Evolutionary conservation across 2,888 invertebrate genomes (phyloP).

Genomic region (Nematopogon swammerdamellus): DNA sequence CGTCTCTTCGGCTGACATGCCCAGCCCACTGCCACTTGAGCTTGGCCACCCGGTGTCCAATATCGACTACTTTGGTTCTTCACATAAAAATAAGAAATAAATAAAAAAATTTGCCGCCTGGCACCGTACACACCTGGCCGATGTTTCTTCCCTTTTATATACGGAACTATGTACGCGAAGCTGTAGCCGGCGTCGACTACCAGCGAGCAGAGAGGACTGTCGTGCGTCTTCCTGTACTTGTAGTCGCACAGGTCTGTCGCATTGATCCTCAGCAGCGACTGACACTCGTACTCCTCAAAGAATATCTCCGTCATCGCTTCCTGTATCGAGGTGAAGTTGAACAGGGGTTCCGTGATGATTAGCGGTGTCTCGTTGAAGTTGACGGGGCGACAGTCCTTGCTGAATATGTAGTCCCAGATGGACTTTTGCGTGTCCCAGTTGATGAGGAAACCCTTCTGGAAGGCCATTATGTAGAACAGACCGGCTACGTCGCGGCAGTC

Average conservation of each 20-base stretch:
- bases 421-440: constrained; percentile 97
- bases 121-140: constrained; percentile 13
- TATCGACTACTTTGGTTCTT: no score
- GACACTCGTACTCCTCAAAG: constrained; percentile 96
- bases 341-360: constrained; percentile 90
- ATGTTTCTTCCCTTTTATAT: constrained; percentile 64
- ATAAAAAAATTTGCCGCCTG: no score
- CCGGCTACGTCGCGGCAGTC: constrained; percentile 96
- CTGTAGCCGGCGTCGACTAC: constrained; percentile 95
- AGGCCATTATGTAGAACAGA: constrained; percentile 89
- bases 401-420: constrained; percentile 94
- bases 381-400: constrained; percentile 77
- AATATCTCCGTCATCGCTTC: constrained; percentile 95
- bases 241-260: constrained; percentile 78
- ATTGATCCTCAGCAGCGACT: constrained; percentile 75
- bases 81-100: no score
- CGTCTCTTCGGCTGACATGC: no score
- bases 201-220: constrained; percentile 64
- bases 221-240: constrained; percentile 53
- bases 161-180: constrained; percentile 92
- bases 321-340: constrained; percentile 89
- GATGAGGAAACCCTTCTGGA: constrained; percentile 91
- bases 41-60: no score
- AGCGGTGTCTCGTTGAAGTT: constrained; percentile 75
- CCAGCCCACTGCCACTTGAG: no score